phyloP scores from a whole-genome alignment of 2,888 invertebrate species.

The Ectobius pallidus region DNA sequence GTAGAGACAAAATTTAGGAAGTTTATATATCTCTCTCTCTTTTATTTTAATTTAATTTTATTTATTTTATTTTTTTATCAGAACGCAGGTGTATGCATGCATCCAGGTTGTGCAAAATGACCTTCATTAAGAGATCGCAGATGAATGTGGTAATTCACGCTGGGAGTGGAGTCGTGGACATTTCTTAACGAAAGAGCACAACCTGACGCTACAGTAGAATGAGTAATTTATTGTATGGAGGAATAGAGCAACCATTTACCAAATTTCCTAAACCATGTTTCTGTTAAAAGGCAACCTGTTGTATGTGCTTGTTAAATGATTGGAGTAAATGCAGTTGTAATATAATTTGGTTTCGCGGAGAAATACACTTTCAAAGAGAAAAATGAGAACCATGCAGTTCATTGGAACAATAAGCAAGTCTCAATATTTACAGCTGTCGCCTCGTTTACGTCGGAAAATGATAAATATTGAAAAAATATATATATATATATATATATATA shows the following conservation, averaged over 20 bases:
- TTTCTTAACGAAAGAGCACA: not conserved
- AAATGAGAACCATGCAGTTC: too few relatives aligned
- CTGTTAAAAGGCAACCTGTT: not conserved
- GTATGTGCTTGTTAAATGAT: not conserved
- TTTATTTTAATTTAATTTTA: too few relatives aligned
- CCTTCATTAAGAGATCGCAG: not conserved
- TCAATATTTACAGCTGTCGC: too few relatives aligned
- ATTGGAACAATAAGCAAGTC: too few relatives aligned
- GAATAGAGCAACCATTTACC: not conserved
- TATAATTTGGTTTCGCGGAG: not conserved
- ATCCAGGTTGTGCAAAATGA: not conserved
- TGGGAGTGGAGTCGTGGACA: not conserved
- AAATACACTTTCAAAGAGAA: too few relatives aligned
- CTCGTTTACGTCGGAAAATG: not conserved
- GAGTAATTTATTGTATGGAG: not conserved
- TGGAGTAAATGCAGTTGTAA: not conserved
- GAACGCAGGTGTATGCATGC: not conserved
- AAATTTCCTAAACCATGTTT: not conserved
- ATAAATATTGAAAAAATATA: too few relatives aligned
- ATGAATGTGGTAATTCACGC: conserved; percentile 3
- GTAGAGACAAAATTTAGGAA: not conserved
- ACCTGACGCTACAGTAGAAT: not conserved
- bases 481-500: too few relatives aligned
- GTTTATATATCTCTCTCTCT: not conserved
- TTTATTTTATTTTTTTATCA: not conserved